Conservation (phyloP, 2,797 vertebrate species). For the Sarcophilus harrisii region DNA sequence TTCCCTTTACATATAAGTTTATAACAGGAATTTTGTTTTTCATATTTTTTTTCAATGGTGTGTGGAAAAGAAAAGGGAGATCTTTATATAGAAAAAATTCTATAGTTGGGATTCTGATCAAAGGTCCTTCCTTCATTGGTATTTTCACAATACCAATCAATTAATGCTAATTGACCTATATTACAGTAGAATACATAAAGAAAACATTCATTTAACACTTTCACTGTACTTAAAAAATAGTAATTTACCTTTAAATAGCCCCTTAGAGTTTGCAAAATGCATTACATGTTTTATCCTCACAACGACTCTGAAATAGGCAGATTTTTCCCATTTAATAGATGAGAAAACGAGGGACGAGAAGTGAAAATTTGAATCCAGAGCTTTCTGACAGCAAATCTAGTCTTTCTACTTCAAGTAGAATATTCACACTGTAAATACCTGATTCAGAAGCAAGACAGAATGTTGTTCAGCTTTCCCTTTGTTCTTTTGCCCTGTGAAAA, state of each 20-base stretch:
- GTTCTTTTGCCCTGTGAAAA: accelerated
- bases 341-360: not conserved
- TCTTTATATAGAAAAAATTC: not conserved
- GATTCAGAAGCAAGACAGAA: not conserved
- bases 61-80: not conserved
- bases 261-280: not conserved
- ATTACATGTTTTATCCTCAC: not conserved
- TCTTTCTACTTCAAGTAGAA: not conserved
- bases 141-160: not conserved
- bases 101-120: not conserved
- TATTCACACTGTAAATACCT: not conserved
- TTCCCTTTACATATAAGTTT: not conserved
- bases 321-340: not conserved
- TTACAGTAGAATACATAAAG: not conserved
- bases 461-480: not conserved
- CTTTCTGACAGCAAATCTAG: not conserved
- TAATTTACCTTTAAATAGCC: not conserved
- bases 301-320: not conserved
- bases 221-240: not conserved
- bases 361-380: not conserved
- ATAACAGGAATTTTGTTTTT: not conserved
- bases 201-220: not conserved
- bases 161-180: not conserved
- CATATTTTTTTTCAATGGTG: not conserved
- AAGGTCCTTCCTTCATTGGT: not conserved